Base-by-base conservation (phyloP, 1,140 invertebrate species). In the Pentalonia nigronervosa region DNA sequence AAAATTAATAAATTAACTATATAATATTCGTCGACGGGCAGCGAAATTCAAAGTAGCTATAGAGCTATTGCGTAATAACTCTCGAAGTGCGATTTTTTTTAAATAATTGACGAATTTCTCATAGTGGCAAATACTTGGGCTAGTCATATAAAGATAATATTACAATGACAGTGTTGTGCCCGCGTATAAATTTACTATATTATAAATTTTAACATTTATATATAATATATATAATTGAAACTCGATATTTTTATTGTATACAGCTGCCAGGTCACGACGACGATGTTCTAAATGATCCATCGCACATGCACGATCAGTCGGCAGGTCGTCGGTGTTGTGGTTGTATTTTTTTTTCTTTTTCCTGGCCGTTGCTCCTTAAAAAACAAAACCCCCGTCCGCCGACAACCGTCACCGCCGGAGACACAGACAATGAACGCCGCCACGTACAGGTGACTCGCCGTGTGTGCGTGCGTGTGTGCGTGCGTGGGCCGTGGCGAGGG, bases 401-500 rank as follows among this genome's bases (percentile, higher is more conserved):
- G 30, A 67, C 25, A 30, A 14, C 30, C 60, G n/a, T 76, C 76
- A 83, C 76, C 17, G n/a, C 20, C 76, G 30, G n/a, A n/a, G n/a
- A 11, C 41, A 34, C 11, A 60, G 25, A 30, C 60, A 91, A 91
- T 67, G 23, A 41, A 91, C 67, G 45, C 25, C 45, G 90, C 25
- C 60, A 0, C 90, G 60, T 20, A 92, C 91, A 92, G 91, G 91
- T 92, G 91, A 92, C 47, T 76, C 45, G 14, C 14, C 6, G 47
- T 48, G 47, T 53, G 25, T 47, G 30, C 36, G 86, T 1, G 7
- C 14, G 45, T 91, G 20, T 60, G 67, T 48, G 67, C 2, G 34
- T 50, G 81, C 76, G 91, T 86, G 91, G 81, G 91, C 9, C 76
- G 91, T 48, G 23, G 34, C 36, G 89, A 90, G 48, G 91, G 81